Base-by-base conservation (phyloP, 2,888 invertebrate species). In the Drosophila quinaria region DNA sequence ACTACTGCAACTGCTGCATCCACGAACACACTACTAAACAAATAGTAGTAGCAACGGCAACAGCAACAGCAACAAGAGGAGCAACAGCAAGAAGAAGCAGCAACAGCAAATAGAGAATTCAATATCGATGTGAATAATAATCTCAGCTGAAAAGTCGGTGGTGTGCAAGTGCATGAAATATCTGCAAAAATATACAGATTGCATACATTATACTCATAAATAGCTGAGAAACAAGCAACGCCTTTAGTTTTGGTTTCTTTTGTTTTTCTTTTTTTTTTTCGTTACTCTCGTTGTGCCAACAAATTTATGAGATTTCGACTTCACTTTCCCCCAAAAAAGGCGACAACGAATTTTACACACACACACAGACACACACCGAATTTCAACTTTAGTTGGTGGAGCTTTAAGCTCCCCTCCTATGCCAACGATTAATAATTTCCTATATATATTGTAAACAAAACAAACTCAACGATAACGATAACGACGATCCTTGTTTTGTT, bases 1-100 rank as follows among this genome's bases (percentile, higher is more conserved):
- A 74, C 74, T 56, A 62, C 67, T 71, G 75, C 75, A 75, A 74
- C 75, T 65, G 60, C 67, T 71, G 75, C 75, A 75, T 75, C 71
- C 77, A 78, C 77, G 67, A 78, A 75, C 67, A 62, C 76, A 78
- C 51, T 74, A 58, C 33, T 70, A 75, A n/a, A 51, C 52, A 60
- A 33, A 65, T 41, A 64, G 47, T 41, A 49, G 29, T 51, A 63
- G 51, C 55, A 58, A 31, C 55, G 47, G 51, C 61, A 70, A 33
- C 50, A 47, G 52, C 41, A 66, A 31, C 55, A 52, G 51, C 61
- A 70, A 33, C 50, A 64, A 54, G 35, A 52, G 46, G n/a, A 54
- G 52, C 67, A 69, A 37, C 35, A 52, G 37, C 41, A 66, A 50
- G 33, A 50, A 33, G 17, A 17, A 50, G 33, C 17, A 19, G 50